Conservation (phyloP, 2,113 vertebrate genomes). For the Lipophrys pholis region DNA sequence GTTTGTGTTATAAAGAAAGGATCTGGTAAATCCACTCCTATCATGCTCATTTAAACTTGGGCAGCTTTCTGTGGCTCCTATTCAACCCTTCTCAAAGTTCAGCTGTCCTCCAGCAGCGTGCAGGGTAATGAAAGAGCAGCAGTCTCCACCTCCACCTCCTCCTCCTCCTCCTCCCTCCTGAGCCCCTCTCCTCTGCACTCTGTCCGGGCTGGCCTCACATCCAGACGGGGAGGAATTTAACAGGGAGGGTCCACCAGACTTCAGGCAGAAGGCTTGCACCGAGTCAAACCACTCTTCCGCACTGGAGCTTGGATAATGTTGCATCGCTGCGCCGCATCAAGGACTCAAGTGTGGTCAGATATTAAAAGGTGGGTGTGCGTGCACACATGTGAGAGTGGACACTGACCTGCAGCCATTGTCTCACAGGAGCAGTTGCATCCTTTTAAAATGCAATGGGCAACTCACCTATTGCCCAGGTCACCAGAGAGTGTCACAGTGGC, state of each 20-base stretch:
- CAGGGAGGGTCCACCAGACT: conserved; percentile 79
- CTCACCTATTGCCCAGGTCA: not conserved
- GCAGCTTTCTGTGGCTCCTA: conserved; percentile 11
- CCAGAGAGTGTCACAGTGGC: conserved; percentile 1
- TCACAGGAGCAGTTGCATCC: too few relatives aligned
- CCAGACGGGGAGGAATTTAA: conserved; percentile 86
- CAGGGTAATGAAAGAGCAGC: conserved; percentile 57
- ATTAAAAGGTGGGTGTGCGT: conserved; percentile 5
- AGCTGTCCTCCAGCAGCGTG: conserved; percentile 51
- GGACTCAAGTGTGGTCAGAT: not conserved
- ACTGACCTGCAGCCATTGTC: not conserved
- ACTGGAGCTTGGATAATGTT: conserved; percentile 12
- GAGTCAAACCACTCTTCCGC: conserved; percentile 58
- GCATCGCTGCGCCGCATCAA: too few relatives aligned
- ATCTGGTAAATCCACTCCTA: not conserved
- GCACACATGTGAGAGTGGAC: not conserved
- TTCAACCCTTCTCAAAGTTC: conserved; percentile 46
- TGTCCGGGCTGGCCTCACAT: conserved; percentile 83
- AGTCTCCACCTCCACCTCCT: conserved; percentile 59
- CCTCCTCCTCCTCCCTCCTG: conserved; percentile 49
- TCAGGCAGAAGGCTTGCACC: conserved; percentile 50
- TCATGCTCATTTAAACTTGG: conserved; percentile 24
- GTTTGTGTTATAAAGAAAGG: conserved; percentile 1
- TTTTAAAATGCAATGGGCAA: not conserved
- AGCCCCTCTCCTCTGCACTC: conserved; percentile 71